Evolutionary conservation across 2,888 invertebrate genomes (phyloP).

Genomic region (Macrophya alboannulata): DNA sequence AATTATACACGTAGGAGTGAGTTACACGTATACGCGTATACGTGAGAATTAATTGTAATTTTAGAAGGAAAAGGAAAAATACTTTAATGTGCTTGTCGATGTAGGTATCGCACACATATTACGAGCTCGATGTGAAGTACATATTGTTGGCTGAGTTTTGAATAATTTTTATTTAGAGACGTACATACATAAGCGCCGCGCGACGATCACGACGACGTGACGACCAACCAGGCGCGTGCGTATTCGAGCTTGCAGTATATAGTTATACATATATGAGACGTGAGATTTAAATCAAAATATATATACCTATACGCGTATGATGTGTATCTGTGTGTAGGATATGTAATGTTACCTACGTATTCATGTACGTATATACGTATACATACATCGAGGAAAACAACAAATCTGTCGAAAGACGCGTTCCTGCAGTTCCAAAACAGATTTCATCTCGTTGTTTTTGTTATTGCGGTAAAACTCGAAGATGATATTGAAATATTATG

Average conservation of each 20-base stretch:
- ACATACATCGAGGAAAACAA: slow-evolving; percentile 12
- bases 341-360: background rate
- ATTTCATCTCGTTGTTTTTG: slow-evolving; percentile 44
- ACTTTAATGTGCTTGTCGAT: background rate
- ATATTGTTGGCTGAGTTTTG: slow-evolving; percentile 25
- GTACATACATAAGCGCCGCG: slow-evolving; percentile 16
- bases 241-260: background rate
- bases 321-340: background rate
- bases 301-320: background rate
- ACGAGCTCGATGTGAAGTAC: slow-evolving; percentile 9
- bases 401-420: slow-evolving; percentile 36
- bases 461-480: slow-evolving; percentile 19
- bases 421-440: background rate
- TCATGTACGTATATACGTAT: background rate
- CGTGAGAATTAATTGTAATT: background rate
- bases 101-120: background rate
- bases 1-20: background rate
- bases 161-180: slow-evolving; percentile 37
- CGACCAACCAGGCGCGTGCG: slow-evolving; percentile 35
- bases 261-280: background rate
- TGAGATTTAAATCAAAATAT: slow-evolving; percentile 28
- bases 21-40: background rate
- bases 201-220: slow-evolving; percentile 38
- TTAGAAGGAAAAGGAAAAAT: background rate
- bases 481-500: background rate